Base-by-base conservation (phyloP, 1,140 invertebrate species). In the Drosophila bifasciata region DNA sequence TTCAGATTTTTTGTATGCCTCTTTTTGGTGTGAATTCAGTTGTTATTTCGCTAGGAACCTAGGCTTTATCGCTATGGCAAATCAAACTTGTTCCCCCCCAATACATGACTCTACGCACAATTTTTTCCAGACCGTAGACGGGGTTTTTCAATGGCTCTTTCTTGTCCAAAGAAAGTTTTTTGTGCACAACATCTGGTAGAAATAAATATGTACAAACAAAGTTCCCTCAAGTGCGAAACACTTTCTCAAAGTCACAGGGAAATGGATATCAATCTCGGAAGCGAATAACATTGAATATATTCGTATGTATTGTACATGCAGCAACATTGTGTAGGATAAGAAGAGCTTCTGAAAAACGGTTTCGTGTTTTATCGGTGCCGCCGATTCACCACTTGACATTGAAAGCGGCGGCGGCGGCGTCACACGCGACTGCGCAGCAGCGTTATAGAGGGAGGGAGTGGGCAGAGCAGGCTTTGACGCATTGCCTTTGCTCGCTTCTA, bases 351-450 rank as follows among this genome's bases (percentile, higher is more conserved):
- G 32, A 4, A 36, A 36, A 32, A 32, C 8, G 28, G 28, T 32
- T 32, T 32, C 28, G 28, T 32, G 32, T 49, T 62, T 45, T 50
- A 32, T 52, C 51, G 23, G 32, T 17, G 19, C 36, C 32, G 43
- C 53, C 6, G 49, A 51, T 15, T 60, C 53, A 45, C 40, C 67
- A 71, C 77, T 80, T 80, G 77, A 79, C 76, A 79, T 79, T 79
- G 76, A 79, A 80, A 75, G 51, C 41, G 41, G 43, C 41, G 41
- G 52, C 43, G 70, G 51, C 41, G 41, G 43, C 41, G 41, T 57
- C 43, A 74, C 32, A 61, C 36, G 48, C 76, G 76, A 69, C 53
- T 43, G 25, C 59, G 66, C 48, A 49, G 41, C 59, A 48, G 8
- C 41, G 17, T 41, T 7, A 25, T 5, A 25, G 23, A 5, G 5